Evolutionary conservation across 2,888 invertebrate species (phyloP).

Genomic region (Leptopilina drosophilae): DNA sequence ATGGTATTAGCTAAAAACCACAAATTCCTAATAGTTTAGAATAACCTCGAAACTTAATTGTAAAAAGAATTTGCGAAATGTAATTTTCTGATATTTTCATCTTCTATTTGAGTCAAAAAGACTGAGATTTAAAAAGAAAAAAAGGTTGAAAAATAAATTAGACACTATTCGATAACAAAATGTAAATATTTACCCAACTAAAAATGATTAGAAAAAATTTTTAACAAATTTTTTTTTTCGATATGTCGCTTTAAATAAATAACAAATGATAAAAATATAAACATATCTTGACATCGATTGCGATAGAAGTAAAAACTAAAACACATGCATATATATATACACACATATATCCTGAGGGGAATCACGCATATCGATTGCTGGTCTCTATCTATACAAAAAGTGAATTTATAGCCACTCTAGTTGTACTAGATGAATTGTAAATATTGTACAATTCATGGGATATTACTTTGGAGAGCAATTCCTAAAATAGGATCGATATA

Average conservation of each 20-base stretch:
- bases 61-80: no score
- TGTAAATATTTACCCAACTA: no score
- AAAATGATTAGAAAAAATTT: no score
- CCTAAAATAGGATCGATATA: constrained; percentile 27
- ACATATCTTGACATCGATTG: constrained; percentile 4
- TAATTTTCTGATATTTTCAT: no score
- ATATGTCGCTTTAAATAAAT: background rate
- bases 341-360: constrained; percentile 19
- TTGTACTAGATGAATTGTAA: constrained; percentile 9
- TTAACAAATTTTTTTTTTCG: background rate
- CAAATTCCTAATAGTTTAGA: no score
- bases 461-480: constrained; percentile 15
- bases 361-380: constrained; percentile 17
- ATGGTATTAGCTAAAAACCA: no score
- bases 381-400: background rate
- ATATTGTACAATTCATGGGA: constrained; percentile 10
- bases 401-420: constrained; percentile 29
- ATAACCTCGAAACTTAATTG: no score
- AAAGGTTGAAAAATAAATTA: no score
- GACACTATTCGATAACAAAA: no score
- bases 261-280: background rate
- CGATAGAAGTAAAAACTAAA: constrained; percentile 5
- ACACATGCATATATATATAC: constrained; percentile 10
- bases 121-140: no score
- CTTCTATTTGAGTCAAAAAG: no score